A percentile compares a stretch with the other conserved stretches of the same genome.
Evolutionary conservation across 2,113 vertebrate genomes (phyloP).

Genomic region (Eonycteris spelaea): DNA sequence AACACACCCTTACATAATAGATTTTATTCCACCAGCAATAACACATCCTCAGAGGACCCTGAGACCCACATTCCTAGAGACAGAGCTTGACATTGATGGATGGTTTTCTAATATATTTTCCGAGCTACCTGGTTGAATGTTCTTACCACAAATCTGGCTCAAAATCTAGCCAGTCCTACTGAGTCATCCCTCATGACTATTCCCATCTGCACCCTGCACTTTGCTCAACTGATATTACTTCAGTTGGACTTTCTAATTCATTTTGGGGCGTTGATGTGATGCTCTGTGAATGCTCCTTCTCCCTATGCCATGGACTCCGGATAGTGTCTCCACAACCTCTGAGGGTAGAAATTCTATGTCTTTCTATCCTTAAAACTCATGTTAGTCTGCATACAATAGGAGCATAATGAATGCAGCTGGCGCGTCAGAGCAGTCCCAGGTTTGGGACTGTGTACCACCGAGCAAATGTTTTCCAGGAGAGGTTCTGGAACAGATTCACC

Average conservation of each 20-base stretch:
- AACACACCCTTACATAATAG: slow-evolving; percentile 4
- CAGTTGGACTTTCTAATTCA: not conserved
- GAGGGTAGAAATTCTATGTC: not conserved
- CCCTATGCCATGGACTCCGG: not conserved
- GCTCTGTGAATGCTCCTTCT: not conserved
- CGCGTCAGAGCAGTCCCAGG: not conserved
- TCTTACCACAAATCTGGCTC: slow-evolving; percentile 52
- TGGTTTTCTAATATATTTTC: slow-evolving; percentile 54
- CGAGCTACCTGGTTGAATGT: slow-evolving; percentile 56
- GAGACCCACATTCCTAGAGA: slow-evolving; percentile 37
- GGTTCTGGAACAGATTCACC: not conserved
- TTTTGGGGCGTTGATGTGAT: not conserved
- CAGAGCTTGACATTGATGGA: slow-evolving; percentile 40
- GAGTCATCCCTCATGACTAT: slow-evolving; percentile 7
- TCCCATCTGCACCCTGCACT: not conserved
- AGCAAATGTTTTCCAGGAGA: not conserved
- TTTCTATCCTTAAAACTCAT: not conserved
- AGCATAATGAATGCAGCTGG: not conserved
- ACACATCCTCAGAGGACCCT: slow-evolving; percentile 9
- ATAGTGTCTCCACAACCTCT: not conserved
- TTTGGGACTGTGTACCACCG: no score
- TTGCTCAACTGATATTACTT: not conserved
- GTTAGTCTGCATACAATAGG: not conserved
- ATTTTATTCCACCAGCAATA: not conserved
- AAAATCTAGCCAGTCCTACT: slow-evolving; percentile 17